phyloP scores from a whole-genome alignment of 2,888 invertebrate species.

The Netelia inedita region DNA sequence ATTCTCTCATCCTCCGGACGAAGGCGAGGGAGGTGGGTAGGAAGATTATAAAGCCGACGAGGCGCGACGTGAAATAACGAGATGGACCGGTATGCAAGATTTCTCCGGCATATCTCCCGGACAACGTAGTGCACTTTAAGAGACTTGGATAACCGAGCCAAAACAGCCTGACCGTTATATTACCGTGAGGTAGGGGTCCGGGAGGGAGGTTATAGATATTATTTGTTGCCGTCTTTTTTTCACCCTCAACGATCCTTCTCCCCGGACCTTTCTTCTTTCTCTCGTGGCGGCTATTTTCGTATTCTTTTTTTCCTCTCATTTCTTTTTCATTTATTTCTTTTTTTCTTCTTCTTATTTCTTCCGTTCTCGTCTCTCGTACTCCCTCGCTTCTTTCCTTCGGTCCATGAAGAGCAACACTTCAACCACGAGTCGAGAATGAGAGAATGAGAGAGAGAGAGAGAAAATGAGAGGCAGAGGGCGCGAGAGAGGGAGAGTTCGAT shows the following conservation, averaged over 20 bases:
- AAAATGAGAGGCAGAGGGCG: conserved; percentile 58
- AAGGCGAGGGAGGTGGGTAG: neutral
- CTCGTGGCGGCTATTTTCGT: neutral
- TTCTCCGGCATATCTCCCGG: conserved; percentile 76
- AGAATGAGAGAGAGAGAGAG: conserved; percentile 39
- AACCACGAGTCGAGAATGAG: neutral
- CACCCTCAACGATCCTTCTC: conserved; percentile 46
- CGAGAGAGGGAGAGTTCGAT: conserved; percentile 61
- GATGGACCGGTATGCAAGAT: conserved; percentile 72
- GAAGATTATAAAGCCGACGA: conserved; percentile 58
- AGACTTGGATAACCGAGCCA: conserved; percentile 79
- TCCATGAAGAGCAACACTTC: conserved; percentile 4
- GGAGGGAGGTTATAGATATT: conserved; percentile 79
- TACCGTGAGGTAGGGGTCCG: conserved; percentile 69
- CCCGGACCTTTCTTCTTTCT: conserved; percentile 40
- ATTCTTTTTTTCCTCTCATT: neutral
- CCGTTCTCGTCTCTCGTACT: neutral
- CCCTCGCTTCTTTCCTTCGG: conserved; percentile 5
- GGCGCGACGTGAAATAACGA: conserved; percentile 64
- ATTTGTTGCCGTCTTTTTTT: conserved; percentile 76
- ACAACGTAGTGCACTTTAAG: conserved; percentile 84
- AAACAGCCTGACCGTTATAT: conserved; percentile 80
- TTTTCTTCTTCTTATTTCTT: neutral
- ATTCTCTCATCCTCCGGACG: neutral
- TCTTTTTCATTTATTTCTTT: neutral